A percentile compares a stretch with the other conserved stretches of the same genome.
Evolutionary conservation across 2,888 invertebrate species (phyloP).

Genomic region (Agelastica alni): DNA sequence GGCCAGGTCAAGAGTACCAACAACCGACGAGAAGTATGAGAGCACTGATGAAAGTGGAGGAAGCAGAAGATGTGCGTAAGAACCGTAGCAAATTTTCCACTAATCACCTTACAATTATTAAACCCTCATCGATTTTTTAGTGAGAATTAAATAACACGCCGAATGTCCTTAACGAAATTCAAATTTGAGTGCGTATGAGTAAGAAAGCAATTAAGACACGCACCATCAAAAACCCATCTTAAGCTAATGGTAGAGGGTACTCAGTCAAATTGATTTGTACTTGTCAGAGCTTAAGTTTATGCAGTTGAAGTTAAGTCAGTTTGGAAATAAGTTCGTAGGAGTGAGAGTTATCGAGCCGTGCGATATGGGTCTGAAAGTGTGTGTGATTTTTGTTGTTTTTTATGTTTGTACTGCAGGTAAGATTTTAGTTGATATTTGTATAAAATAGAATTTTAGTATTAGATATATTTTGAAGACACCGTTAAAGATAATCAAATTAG

Average conservation of each 20-base stretch:
- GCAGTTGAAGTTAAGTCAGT: slow-evolving; percentile 14
- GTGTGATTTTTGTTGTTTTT: slow-evolving; percentile 13
- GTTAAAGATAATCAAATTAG: too few relatives aligned
- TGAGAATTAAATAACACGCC: not conserved
- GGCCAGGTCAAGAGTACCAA: too few relatives aligned
- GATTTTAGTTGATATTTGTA: too few relatives aligned
- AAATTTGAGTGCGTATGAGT: not conserved
- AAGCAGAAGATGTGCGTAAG: too few relatives aligned
- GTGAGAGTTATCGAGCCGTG: not conserved
- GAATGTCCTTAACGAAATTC: not conserved
- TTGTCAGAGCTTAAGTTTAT: slow-evolving; percentile 9
- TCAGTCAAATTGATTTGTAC: slow-evolving; percentile 9
- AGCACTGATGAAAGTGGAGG: too few relatives aligned
- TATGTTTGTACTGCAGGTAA: slow-evolving; percentile 11
- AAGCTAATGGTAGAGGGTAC: slow-evolving; percentile 18
- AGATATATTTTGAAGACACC: too few relatives aligned
- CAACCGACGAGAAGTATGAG: too few relatives aligned
- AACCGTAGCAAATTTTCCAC: too few relatives aligned
- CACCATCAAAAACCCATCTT: slow-evolving; percentile 2
- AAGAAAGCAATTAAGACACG: slow-evolving; percentile 2
- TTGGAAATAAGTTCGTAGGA: slow-evolving; percentile 13
- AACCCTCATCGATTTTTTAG: too few relatives aligned
- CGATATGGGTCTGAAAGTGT: slow-evolving; percentile 3
- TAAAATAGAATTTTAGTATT: too few relatives aligned
- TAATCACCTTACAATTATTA: too few relatives aligned